Percentiles rank a stretch among this genome's conserved stretches.
Evolutionary conservation across 2,888 invertebrate genomes (phyloP).

Genomic region (Apamea anceps): DNA sequence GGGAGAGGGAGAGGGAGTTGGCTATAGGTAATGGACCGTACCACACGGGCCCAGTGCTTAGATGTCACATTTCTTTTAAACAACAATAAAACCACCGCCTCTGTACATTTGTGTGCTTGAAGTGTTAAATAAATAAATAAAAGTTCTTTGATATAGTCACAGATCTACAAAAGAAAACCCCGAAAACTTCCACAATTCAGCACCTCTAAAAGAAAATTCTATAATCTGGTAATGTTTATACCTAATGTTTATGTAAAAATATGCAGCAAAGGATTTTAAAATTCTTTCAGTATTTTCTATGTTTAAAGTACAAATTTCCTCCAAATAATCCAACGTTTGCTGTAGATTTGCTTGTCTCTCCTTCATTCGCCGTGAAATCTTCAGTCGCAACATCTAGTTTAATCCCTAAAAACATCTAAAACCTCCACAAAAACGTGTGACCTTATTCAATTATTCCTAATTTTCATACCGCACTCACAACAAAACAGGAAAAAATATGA

Average conservation of each 20-base stretch:
- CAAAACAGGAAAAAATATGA: slow-evolving; percentile 20
- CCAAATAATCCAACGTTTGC: background rate
- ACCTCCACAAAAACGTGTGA: slow-evolving; percentile 29
- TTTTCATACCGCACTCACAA: slow-evolving; percentile 32
- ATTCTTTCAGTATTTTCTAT: too few relatives aligned
- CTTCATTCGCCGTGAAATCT: background rate
- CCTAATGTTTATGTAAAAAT: background rate
- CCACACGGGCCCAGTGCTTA: background rate
- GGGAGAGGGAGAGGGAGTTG: background rate
- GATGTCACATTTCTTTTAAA: background rate
- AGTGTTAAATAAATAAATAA: too few relatives aligned
- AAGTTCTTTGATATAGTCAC: too few relatives aligned
- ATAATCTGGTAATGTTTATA: background rate
- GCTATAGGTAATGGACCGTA: background rate
- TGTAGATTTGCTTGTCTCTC: background rate
- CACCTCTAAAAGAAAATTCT: background rate
- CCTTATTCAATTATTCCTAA: slow-evolving; percentile 14
- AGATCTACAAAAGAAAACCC: background rate
- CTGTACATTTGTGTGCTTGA: too few relatives aligned
- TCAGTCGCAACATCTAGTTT: background rate
- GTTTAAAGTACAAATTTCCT: background rate
- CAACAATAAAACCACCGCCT: background rate
- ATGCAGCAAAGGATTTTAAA: background rate
- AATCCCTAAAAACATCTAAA: slow-evolving; percentile 23
- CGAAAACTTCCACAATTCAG: background rate